Base-by-base conservation (phyloP, 2,888 invertebrate genomes). In the Orchestes rusci region DNA sequence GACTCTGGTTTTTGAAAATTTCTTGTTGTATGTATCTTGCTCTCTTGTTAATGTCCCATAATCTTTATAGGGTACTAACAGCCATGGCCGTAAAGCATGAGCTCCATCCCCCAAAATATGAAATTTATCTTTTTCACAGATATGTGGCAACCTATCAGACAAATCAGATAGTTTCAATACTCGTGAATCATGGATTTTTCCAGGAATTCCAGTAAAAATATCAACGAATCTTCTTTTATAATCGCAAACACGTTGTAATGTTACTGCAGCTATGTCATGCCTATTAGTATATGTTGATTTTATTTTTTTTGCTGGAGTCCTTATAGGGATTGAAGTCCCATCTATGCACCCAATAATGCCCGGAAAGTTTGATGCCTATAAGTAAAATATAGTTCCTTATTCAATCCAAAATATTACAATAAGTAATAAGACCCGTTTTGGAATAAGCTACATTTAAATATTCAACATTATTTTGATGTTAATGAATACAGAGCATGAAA, bases 231-330 rank as follows among this genome's bases (percentile, higher is more conserved):
- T 45, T 39, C 52, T 53, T 1, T 57, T 53, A 2, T 44, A 13
- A 43, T 61, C 58, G 40, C 60, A 64, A 28, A 62, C 58, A 8
- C 54, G 58, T 48, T 63, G 61, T 16, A 62, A 35, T 3, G 57
- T 61, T 18, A 60, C 16, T 3, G 55, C 50, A 32, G 54, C 50
- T 16, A 49, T 31, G 42, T 59, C 56, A 44, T 59, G 58, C 16
- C 61, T 48, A 39, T 65, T 63, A 2, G 55, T 51, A 48, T 61
- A 63, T 3, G 59, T 63, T 1, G 53, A 59, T 48, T 57, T 57
- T 8, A 60, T 54, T 59, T 63, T 63, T 29, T 57, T 50, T 5
- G 49, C 57, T 23, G 60, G 59, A 31, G 57, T 59, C 35, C 55
- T 50, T 7, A 60, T 58, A 7, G 20, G 20, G 15, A 58, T 55